Evolutionary conservation across 2,113 vertebrate genomes (phyloP), one percentile per base, ranked within the genome.

Genomic region (Propithecus coquereli): DNA sequence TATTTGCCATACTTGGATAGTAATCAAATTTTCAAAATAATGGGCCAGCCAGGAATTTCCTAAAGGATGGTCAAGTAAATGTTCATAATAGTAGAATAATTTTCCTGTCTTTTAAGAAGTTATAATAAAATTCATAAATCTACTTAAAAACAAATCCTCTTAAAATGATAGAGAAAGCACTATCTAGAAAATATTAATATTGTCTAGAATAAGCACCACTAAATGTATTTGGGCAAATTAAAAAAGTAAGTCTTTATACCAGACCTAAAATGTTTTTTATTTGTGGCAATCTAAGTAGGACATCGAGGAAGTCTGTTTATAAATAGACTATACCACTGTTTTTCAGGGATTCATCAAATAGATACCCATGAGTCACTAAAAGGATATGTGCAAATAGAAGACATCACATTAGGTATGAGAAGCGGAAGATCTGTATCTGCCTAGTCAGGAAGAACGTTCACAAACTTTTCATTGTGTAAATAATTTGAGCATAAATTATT

Each of bases 161-260:
- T 74, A 74, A 68, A 73, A 50, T 65, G 11, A 5, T 70, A 11
- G 25, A 6, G 6, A 85, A 93, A 87, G 18, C 27, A 2, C 13
- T n/a, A 43, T 16, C 37, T 76, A 76, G 63, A 66, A 37, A 84
- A 83, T 40, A 77, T 34, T 50, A 54, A 68, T 83, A 61, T 54
- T 43, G 76, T 76, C 8, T 81, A 90, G 23, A 71, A 4, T 18
- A 85, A 86, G 6, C 0, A 2, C 16, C 37, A n/a, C 3, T 81
- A 88, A 77, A 84, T 88, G 20, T 77, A 52, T 79, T 63, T 79
- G 43, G 34, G 88, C 50, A 73, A 89, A 68, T 59, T 57, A 59
- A 91, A 91, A 54, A 97, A 80, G 17, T 52, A 52, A 47, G 22
- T 57, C 68, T 94, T 92, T 97, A 80, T 95, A 57, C 5, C 1